Conservation (phyloP, 2,888 invertebrate species). For the Thecocarcelia acutangulata region DNA sequence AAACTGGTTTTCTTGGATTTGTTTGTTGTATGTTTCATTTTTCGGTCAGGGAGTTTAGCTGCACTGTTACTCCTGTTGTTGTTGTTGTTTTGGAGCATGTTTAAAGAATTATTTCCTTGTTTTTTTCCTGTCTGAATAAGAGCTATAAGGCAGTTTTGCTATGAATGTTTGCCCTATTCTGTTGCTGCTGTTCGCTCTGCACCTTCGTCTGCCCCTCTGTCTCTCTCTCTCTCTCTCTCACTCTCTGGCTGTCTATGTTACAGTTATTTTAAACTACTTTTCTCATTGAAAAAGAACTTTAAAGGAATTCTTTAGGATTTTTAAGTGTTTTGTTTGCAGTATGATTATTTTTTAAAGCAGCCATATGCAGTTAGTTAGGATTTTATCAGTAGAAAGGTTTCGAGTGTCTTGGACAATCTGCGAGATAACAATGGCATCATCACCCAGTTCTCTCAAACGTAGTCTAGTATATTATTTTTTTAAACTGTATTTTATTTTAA, state of each 20-base stretch:
- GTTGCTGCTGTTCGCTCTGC: not conserved
- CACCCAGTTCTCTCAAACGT: no score
- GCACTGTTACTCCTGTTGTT: constrained; percentile 29
- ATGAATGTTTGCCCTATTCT: constrained; percentile 1
- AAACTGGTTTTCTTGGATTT: constrained; percentile 50
- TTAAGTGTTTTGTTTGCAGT: not conserved
- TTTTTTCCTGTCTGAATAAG: constrained; percentile 23
- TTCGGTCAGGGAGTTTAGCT: constrained; percentile 57
- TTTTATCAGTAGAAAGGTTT: no score
- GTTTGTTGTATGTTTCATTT: constrained; percentile 11
- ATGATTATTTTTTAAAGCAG: no score
- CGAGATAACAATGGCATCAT: no score
- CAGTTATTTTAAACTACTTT: constrained; percentile 47
- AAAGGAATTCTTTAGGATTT: constrained; percentile 1
- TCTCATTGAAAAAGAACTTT: not conserved
- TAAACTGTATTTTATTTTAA: no score
- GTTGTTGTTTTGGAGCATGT: constrained; percentile 21
- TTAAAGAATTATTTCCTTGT: constrained; percentile 46
- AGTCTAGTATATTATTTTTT: no score
- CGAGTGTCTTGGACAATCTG: no score
- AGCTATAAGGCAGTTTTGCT: constrained; percentile 12
- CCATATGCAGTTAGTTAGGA: no score
- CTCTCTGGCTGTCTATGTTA: constrained; percentile 17
- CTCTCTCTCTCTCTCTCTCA: no score
- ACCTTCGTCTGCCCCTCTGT: not conserved